These are phyloP conservation scores for Pterois miles DNA, from an alignment of 2,797 vertebrate genomes.

Conservation along the genomic window DNA sequence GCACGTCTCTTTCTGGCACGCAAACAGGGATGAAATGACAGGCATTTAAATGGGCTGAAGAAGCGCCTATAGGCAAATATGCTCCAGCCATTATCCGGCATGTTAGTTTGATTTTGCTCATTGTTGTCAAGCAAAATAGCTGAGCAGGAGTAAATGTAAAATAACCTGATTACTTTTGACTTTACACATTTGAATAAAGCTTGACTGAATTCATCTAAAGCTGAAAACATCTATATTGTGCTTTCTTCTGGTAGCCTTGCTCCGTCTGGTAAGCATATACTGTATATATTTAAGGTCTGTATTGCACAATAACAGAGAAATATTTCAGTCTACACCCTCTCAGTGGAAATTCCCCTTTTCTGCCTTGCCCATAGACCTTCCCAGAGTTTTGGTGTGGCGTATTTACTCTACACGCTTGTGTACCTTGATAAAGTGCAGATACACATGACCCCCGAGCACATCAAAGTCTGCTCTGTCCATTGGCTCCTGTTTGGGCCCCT, in stretches of 20 bases:
- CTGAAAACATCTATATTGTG: neutral
- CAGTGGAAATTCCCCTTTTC: constrained; percentile 65
- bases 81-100: constrained; percentile 14
- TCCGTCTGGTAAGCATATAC: neutral
- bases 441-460: constrained; percentile 64
- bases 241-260: neutral
- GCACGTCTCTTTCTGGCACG: constrained; percentile 33
- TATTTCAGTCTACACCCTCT: constrained; percentile 26
- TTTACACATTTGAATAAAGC: neutral
- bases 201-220: neutral
- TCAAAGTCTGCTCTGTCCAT: constrained; percentile 70
- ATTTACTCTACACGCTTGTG: constrained; percentile 75
- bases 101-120: constrained; percentile 38
- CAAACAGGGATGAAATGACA: constrained; percentile 44
- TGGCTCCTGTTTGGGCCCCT: constrained; percentile 45
- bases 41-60: constrained; percentile 25
- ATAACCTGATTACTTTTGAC: neutral
- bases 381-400: constrained; percentile 67
- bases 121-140: constrained; percentile 47
- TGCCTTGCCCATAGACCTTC: constrained; percentile 49
- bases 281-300: neutral
- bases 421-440: constrained; percentile 74
- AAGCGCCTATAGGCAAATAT: constrained; percentile 5
- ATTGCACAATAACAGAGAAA: constrained; percentile 31
- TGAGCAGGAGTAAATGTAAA: neutral